These are phyloP conservation scores for Dicyrtomina minuta DNA, from an alignment of 2,888 invertebrate genomes.

Conservation along the genomic window DNA sequence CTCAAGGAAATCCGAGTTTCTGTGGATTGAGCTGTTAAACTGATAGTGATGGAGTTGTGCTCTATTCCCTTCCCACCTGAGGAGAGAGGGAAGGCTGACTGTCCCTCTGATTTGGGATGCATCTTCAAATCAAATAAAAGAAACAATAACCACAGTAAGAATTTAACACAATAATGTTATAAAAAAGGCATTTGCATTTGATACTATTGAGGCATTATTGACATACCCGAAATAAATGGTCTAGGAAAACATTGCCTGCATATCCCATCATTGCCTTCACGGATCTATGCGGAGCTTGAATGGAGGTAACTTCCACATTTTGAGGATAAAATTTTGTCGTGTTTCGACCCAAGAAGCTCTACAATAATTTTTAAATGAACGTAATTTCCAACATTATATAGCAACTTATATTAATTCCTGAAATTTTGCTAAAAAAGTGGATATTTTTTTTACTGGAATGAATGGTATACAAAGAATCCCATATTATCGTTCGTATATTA, in stretches of 20 bases:
- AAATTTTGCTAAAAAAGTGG: too few relatives aligned
- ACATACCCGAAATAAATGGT: conserved; percentile 51
- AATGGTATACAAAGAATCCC: too few relatives aligned
- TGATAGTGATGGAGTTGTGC: conserved; percentile 45
- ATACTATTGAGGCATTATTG: background rate
- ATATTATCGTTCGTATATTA: too few relatives aligned
- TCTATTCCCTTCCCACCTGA: conserved; percentile 46
- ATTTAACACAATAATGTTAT: background rate
- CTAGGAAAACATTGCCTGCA: conserved; percentile 52
- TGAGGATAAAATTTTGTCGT: conserved; percentile 49
- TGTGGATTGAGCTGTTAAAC: conserved; percentile 41
- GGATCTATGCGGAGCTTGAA: conserved; percentile 47
- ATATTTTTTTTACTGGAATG: too few relatives aligned
- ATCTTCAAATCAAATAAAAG: conserved; percentile 35
- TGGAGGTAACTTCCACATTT: conserved; percentile 50
- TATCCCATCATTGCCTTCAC: conserved; percentile 53
- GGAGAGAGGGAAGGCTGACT: conserved; percentile 39
- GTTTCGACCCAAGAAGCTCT: conserved; percentile 41
- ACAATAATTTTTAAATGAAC: conserved; percentile 17
- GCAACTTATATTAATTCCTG: too few relatives aligned
- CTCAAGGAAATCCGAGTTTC: conserved; percentile 47
- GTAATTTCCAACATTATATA: too few relatives aligned
- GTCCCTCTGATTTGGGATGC: conserved; percentile 52
- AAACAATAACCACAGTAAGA: background rate
- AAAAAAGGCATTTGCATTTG: background rate